phyloP scores from a whole-genome alignment of 2,888 invertebrate species.

The Eupsilia transversa region DNA sequence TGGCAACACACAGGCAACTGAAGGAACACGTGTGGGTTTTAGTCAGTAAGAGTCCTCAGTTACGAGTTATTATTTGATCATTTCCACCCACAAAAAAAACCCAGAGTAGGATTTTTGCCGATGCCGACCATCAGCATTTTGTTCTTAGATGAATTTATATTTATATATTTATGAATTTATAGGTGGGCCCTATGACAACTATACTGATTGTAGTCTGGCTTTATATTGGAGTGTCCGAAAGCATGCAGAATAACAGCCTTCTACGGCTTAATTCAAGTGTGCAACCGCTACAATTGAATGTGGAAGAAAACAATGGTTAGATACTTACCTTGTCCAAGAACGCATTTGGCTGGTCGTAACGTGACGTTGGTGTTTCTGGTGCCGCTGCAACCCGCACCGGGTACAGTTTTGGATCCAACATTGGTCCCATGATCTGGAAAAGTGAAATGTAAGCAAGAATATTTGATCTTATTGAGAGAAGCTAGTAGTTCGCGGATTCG shows the following conservation, averaged over 20 bases:
- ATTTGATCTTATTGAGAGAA: not conserved
- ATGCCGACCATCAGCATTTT: no score
- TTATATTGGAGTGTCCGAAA: not conserved
- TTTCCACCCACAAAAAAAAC: no score
- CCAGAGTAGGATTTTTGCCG: not conserved
- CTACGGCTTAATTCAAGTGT: not conserved
- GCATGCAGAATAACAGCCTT: not conserved
- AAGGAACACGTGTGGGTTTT: no score
- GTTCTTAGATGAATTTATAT: no score
- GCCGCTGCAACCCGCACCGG: conserved; percentile 90
- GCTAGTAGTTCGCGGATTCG: not conserved
- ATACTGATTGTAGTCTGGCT: no score
- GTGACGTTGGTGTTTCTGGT: conserved; percentile 89
- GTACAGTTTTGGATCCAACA: conserved; percentile 91
- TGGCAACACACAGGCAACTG: no score
- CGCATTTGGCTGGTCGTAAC: conserved; percentile 91
- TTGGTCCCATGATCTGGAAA: conserved; percentile 90
- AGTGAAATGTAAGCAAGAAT: conserved; percentile 9
- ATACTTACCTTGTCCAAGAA: conserved; percentile 91
- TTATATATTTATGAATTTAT: no score
- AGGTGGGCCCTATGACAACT: no score
- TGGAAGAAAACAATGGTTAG: not conserved
- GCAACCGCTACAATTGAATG: not conserved
- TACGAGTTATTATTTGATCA: no score
- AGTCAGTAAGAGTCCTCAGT: no score